Base-by-base conservation (phyloP, 2,888 invertebrate genomes). In the Apamea anceps region DNA sequence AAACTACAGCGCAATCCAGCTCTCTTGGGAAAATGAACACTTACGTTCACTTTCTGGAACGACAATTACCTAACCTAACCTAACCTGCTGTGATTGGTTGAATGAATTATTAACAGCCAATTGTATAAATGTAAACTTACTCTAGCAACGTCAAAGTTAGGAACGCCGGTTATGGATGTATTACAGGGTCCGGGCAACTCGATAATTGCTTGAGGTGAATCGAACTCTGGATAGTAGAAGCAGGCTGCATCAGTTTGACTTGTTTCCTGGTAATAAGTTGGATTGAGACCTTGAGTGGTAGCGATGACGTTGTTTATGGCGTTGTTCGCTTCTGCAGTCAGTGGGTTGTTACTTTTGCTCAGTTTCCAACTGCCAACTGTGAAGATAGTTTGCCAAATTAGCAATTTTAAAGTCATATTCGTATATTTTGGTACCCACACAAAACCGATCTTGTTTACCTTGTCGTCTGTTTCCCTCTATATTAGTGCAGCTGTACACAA, bases 321-420 rank as follows among this genome's bases (percentile, higher is more conserved):
- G 90, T 85, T 57, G 90, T 89, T 82, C 92, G 72, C 68, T 1
- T 0, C 25, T 92, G 0, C 95, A 91, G 48, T 94, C 93, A 0
- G 76, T 77, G 57, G 0, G 21, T 15, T 93, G 93, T 0, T 80
- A 73, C 0, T 87, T 87, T 95, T 93, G 78, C 96, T 95, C 0
- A 96, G 86, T 78, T 95, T 95, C 96, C 96, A 96, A 85, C 96
- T 96, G 87, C 91, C 90, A 0, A 96, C 96, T 97, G 91, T 18
- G 84, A 88, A 75, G 37, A 37, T 67, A 37, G 0, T 51, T 37
- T 54, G 13, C 57, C 2, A 84, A 66, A 71, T 77, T 37, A 84
- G 84, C 2, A 42, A 66, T 12, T 10, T 42, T 25, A 73, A 32
- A 54, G 32, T 54, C 1, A 63, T 18, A 67, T 10, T 51, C 7